Conservation (phyloP, 1,140 invertebrate genomes). For the Euwallacea similis region DNA sequence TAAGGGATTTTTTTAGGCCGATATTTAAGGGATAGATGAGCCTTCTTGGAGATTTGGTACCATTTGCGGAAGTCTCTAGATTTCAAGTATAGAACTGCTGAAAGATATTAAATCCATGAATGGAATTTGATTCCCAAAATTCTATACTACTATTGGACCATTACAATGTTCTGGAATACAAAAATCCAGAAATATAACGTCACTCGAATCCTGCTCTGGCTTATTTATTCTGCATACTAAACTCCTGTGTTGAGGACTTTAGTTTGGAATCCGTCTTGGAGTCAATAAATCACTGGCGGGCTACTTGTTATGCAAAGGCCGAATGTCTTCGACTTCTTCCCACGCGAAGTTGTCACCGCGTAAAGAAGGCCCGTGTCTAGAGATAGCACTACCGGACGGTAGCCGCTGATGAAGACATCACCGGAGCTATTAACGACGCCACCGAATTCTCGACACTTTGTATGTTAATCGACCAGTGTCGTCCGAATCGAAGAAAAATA, state of each 20-base stretch:
- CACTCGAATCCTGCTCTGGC: too few relatives aligned
- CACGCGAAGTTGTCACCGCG: slow-evolving; percentile 28
- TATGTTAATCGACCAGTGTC: slow-evolving; percentile 32
- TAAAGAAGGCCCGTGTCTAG: slow-evolving; percentile 34
- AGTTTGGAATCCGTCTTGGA: background rate
- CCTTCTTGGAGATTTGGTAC: too few relatives aligned
- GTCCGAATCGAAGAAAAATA: background rate
- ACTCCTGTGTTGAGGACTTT: background rate
- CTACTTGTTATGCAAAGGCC: slow-evolving; percentile 31
- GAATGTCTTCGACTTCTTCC: slow-evolving; percentile 31
- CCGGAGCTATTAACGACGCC: slow-evolving; percentile 39
- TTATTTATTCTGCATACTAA: too few relatives aligned
- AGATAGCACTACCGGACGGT: slow-evolving; percentile 45
- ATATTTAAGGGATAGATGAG: too few relatives aligned
- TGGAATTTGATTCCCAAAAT: too few relatives aligned
- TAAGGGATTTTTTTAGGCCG: too few relatives aligned
- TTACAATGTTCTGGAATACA: too few relatives aligned
- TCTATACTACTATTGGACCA: too few relatives aligned
- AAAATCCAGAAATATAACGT: too few relatives aligned
- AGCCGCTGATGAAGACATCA: slow-evolving; percentile 45
- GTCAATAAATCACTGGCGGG: slow-evolving; percentile 22
- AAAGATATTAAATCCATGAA: too few relatives aligned
- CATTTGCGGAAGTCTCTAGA: too few relatives aligned
- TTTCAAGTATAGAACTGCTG: too few relatives aligned
- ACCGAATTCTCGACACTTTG: slow-evolving; percentile 32